These are phyloP conservation scores for Telmatochromis sp. DNA, from an alignment of 2,113 vertebrate genomes.

Conservation along the genomic window DNA sequence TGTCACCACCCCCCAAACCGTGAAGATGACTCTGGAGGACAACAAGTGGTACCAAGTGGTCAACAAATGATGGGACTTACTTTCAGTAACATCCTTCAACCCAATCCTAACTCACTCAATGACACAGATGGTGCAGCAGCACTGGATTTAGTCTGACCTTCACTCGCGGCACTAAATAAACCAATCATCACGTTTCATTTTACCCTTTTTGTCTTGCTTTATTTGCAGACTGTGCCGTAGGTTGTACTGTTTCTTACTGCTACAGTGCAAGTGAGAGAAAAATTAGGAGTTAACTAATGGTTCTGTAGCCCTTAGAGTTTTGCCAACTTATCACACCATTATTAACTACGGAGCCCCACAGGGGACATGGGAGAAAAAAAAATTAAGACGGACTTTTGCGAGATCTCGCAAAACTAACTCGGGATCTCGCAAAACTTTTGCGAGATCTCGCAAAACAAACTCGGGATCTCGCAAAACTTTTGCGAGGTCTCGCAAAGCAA, in stretches of 20 bases:
- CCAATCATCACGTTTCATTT: neutral
- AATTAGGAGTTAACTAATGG: neutral
- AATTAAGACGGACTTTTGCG: no score
- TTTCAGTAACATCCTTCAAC: neutral
- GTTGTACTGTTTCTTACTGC: neutral
- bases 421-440: no score
- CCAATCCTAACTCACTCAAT: neutral
- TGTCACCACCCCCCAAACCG: conserved; percentile 79
- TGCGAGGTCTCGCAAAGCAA: no score
- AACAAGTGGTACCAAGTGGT: neutral
- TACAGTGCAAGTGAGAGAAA: neutral
- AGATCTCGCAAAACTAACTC: no score
- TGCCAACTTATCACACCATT: neutral
- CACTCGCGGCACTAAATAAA: neutral
- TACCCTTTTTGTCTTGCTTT: neutral
- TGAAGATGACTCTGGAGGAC: conserved; percentile 71
- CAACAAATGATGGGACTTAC: neutral
- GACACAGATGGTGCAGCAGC: neutral
- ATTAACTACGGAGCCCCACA: neutral
- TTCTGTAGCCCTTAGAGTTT: neutral
- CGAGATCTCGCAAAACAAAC: no score
- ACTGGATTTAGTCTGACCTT: neutral
- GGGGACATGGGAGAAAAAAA: no score
- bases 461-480: no score
- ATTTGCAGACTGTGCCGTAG: accelerated